Percentiles rank a stretch among this genome's conserved stretches.
Evolutionary conservation across 1,140 invertebrate genomes (phyloP).

Genomic region (Chironomus tepperi): DNA sequence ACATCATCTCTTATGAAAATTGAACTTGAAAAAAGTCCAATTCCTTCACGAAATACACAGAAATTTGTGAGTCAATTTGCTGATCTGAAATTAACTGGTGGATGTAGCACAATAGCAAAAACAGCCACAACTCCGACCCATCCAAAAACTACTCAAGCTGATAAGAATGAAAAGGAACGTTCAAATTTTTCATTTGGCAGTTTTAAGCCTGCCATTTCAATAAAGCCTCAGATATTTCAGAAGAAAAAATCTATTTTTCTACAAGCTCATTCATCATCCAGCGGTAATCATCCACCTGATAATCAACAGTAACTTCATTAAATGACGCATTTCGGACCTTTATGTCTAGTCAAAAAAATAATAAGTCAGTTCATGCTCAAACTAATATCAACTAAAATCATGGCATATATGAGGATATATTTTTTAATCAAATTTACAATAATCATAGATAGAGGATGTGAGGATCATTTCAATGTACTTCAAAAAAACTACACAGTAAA

Average conservation of each 20-base stretch:
- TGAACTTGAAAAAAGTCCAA: conserved; percentile 37
- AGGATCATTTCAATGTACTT: too few relatives aligned
- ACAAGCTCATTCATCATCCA: conserved; percentile 20
- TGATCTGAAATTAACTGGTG: conserved; percentile 48
- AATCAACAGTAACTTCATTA: neutral
- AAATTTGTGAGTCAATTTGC: conserved; percentile 50
- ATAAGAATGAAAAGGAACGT: neutral
- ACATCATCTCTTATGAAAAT: conserved; percentile 1
- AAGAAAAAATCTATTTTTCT: conserved; percentile 15
- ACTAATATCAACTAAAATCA: neutral
- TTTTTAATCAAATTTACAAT: conserved; percentile 1
- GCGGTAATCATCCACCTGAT: neutral
- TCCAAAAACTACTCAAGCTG: neutral
- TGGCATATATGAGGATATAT: neutral
- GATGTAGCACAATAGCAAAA: conserved; percentile 32
- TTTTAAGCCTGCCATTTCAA: conserved; percentile 10
- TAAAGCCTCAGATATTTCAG: neutral
- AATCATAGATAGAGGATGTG: neutral
- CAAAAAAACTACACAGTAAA: too few relatives aligned
- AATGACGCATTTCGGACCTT: too few relatives aligned
- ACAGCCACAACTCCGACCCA: neutral
- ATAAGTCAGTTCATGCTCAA: neutral
- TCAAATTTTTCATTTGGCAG: neutral
- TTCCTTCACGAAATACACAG: conserved; percentile 47
- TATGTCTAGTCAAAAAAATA: neutral